A percentile compares a stretch with the other conserved stretches of the same genome.
These are phyloP conservation scores for Rhabdophis nuchalis DNA, from an alignment of 2,797 vertebrate genomes.

Conservation along the genomic window DNA sequence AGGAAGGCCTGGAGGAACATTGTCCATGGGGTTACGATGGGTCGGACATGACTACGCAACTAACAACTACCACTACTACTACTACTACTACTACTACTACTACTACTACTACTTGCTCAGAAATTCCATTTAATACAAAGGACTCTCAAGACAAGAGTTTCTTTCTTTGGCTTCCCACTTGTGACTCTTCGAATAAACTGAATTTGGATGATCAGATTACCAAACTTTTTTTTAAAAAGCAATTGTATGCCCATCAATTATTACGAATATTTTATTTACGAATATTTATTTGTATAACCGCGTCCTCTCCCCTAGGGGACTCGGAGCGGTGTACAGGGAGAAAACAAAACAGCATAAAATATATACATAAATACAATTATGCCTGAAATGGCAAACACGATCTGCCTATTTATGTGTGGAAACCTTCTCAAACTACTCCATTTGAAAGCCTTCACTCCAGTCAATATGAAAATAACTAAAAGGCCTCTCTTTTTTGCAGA, in stretches of 20 bases:
- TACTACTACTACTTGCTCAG: neutral
- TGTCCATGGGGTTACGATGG: too few species aligned
- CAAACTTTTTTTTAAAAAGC: neutral
- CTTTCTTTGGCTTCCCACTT: neutral
- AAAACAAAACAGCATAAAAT: too few species aligned
- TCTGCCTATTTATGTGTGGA: neutral
- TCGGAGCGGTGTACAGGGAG: too few species aligned
- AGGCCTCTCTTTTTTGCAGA: neutral
- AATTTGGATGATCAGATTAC: neutral
- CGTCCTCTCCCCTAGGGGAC: too few species aligned
- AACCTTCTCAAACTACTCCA: neutral
- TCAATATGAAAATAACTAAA: neutral
- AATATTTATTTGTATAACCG: too few species aligned
- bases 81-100: too few species aligned
- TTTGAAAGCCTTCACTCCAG: neutral
- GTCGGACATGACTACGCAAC: too few species aligned
- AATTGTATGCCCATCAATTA: neutral
- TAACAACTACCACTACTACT: too few species aligned
- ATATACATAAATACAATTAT: too few species aligned
- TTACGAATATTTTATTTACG: too few species aligned
- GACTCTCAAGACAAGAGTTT: neutral
- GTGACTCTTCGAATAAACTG: neutral
- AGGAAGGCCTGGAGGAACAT: too few species aligned
- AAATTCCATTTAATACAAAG: neutral
- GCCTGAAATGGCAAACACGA: neutral